Base-by-base conservation (phyloP, 2,113 vertebrate species). In the Anolis sagrei region DNA sequence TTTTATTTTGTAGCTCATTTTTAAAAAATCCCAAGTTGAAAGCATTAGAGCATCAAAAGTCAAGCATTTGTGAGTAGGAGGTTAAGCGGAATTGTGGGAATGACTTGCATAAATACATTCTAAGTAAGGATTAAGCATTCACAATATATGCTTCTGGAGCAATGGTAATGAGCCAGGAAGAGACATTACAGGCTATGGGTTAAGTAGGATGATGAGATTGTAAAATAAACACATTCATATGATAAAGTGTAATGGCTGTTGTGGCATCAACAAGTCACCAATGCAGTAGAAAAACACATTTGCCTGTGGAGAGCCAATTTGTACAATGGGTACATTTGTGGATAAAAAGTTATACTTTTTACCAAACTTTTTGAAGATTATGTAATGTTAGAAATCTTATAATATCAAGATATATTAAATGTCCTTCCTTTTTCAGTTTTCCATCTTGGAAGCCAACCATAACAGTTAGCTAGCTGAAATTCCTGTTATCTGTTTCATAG, bases 211-310 rank as follows among this genome's bases (percentile, higher is more conserved):
- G 64, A 82, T 70, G 36, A 76, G 64, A 70, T 25, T 82, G 36
- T 23, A 82, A 86, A 68, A 86, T 44, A 81, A 69, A 68, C 61
- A 69, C 48, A 64, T 76, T 58, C 72, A 29, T 75, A 86, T 81
- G 78, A 82, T 44, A 81, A 32, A 76, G 14, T 70, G 34, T 86
- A 76, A 82, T 86, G 73, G 61, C 85, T 82, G 62, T 78, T 68
- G 62, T 76, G 48, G 48, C 62, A 36, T 66, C 7, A 76, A 76
- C 25, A 76, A 86, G 78, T 76, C 70, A 81, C 78, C 85, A 76
- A 29, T 69, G 48, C 44, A 54, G 62, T 29, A 32, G 64, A 54
- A 84, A 69, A 82, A 19, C 34, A 81, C 36, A 76, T 48, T 54
- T 81, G n/a, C 48, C 25, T 76, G 34, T 44, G 34, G 79, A 76